Base-by-base conservation (phyloP, 2,113 vertebrate species). In the Caranx ignobilis region DNA sequence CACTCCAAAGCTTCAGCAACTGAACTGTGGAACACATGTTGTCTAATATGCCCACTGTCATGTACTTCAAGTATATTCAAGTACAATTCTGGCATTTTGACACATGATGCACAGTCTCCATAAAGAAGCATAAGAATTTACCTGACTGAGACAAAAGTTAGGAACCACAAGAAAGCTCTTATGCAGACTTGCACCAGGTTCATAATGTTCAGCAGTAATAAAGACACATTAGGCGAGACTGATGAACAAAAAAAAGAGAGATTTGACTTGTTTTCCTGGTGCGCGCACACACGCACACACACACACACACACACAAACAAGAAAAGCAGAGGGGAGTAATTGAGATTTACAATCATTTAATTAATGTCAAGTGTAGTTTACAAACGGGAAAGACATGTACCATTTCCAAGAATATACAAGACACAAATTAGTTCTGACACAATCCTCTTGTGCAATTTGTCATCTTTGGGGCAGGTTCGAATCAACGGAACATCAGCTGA, bases 281-380 rank as follows among this genome's bases (percentile, higher is more conserved):
- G 37, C 6, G 47, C 37, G 57, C 13, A 16, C 41, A 32, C 12
- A 16, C 41, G 37, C 45, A 62, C 6, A 6, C 48, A 50, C 26
- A 26, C 26, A 26, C 26, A 26, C 26, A 26, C 26, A 26, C 26
- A 26, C 26, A 26, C 26, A 52, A 35, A 79, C 31, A 87, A 77
- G 45, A 62, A 59, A 69, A 65, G 61, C 43, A 32, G 78, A 66
- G 39, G 16, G 48, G 18, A 60, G 9, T 34, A 82, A 60, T 34
- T 90, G 66, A 87, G 94, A 94, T 95, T 95, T 96, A 96, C 93
- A 95, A 88, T 95, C 93, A 95, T 97, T 97, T 97, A 97, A 97
- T 97, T 95, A 95, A 97, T 96, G 96, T 96, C 96, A 97, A 97
- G 96, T 95, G 95, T 96, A 96, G 95, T 97, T 97, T 97, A 97